These are phyloP conservation scores for Pocota personata DNA, from an alignment of 2,888 invertebrate species.

Conservation along the genomic window DNA sequence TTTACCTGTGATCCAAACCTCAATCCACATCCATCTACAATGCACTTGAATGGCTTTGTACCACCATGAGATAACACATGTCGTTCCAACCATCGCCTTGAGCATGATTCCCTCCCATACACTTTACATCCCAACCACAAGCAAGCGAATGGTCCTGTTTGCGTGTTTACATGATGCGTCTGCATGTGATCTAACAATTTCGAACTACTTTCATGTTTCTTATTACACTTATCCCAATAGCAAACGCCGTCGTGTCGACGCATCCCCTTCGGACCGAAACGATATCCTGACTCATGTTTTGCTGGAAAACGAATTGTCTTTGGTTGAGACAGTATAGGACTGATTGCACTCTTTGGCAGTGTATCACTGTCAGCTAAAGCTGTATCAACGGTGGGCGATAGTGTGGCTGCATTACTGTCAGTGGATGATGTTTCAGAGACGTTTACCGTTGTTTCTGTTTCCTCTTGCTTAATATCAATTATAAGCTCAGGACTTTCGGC, in stretches of 20 bases:
- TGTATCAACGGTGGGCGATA: constrained; percentile 82
- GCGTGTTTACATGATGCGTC: constrained; percentile 93
- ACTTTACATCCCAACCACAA: constrained; percentile 98
- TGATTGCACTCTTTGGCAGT: constrained; percentile 84
- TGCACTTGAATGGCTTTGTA: constrained; percentile 97
- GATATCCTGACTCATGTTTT: constrained; percentile 79
- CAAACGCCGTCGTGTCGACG: constrained; percentile 85
- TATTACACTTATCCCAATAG: constrained; percentile 92
- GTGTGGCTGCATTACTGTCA: constrained; percentile 77
- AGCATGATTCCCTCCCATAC: constrained; percentile 95
- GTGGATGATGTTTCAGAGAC: constrained; percentile 49
- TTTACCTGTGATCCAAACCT: constrained; percentile 93
- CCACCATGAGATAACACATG: constrained; percentile 96
- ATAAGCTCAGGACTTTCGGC: constrained; percentile 42
- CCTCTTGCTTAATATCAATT: constrained; percentile 48
- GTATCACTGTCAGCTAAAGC: constrained; percentile 78
- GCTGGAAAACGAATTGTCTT: constrained; percentile 92
- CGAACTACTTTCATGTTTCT: constrained; percentile 90
- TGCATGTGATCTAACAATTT: constrained; percentile 94
- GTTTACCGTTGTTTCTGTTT: constrained; percentile 21
- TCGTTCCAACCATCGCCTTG: constrained; percentile 95
- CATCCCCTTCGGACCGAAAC: constrained; percentile 82
- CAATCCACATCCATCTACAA: constrained; percentile 96
- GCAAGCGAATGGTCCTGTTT: constrained; percentile 94
- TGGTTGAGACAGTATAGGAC: constrained; percentile 91